Base-by-base conservation (phyloP, 2,797 vertebrate genomes). In the Phrynocephalus forsythii region DNA sequence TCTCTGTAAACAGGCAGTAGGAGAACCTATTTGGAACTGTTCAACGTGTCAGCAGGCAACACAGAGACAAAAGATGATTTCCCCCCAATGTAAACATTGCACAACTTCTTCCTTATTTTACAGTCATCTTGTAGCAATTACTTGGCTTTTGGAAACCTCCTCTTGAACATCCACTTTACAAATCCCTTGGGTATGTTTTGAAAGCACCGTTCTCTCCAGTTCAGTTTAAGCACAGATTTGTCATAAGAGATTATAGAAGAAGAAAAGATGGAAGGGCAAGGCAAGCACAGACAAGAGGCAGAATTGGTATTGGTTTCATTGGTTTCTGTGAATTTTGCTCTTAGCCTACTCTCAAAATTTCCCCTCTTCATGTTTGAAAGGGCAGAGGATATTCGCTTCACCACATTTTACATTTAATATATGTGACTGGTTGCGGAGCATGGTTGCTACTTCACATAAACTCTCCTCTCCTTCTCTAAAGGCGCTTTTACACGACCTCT, bases 111-210 rank as follows among this genome's bases (percentile, higher is more conserved):
- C 79, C 60, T 26, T 38, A 6, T 81, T 66, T 66, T 22, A 66
- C 60, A 67, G 30, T 38, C 60, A 38, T 81, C 22, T 24, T 80
- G 79, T 26, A 80, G 79, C 56, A 80, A 80, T 80, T 80, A 66
- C 66, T 80, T 80, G 66, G 60, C 30, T 30, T 66, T 80, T 38
- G 63, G 56, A 33, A 24, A 78, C 13, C 26, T 16, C 38, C 48
- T 78, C 48, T 76, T 76, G 3, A 76, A 78, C 15, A 24, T 66
- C 30, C 18, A n/a, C 30, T 80, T 66, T 80, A 38, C 18, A 5
- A 9, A 66, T 66, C 52, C 79, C 79, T 66, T 66, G 56, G 30
- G n/a, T 33, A 20, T 63, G 56, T 7, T 56, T 60, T 80, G 56
- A n/a, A 60, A 33, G 13, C 78, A 22, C 33, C 28, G 7, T 33